phyloP scores from a whole-genome alignment of 1,140 invertebrate species.

The Rhyacophila brunnea region DNA sequence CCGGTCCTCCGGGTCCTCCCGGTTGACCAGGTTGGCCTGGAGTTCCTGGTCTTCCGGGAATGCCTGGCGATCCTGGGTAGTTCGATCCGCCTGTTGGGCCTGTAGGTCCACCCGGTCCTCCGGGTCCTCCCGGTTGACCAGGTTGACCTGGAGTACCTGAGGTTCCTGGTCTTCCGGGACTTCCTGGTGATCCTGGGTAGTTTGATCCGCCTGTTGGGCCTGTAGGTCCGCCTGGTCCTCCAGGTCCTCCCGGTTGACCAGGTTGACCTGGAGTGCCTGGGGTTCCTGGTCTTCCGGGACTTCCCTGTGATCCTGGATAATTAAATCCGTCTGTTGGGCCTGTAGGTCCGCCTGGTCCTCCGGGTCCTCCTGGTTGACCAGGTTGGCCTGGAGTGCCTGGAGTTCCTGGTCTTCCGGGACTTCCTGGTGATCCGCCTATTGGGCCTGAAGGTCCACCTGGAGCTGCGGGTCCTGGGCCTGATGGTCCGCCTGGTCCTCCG shows the following conservation, averaged over 20 bases:
- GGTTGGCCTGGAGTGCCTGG: conserved; percentile 37
- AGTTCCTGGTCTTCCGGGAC: conserved; percentile 29
- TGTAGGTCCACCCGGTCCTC: conserved; percentile 30
- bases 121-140: too few species aligned
- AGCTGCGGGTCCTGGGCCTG: too few species aligned
- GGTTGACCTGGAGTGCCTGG: too few species aligned
- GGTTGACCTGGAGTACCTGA: conserved; percentile 37
- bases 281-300: conserved; percentile 34
- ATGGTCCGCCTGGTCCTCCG: conserved; percentile 36
- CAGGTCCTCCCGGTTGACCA: conserved; percentile 36
- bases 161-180: conserved; percentile 36
- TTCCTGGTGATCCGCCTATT: too few species aligned
- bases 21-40: conserved; percentile 30
- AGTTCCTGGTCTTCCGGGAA: too few species aligned
- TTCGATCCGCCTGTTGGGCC: conserved; percentile 36
- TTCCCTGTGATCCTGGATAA: conserved; percentile 30
- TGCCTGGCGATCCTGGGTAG: conserved; percentile 37
- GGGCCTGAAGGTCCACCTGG: conserved; percentile 35
- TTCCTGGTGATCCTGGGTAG: conserved; percentile 35
- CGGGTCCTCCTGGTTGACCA: conserved; percentile 36
- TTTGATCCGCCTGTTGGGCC: too few species aligned
- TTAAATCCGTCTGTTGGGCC: too few species aligned
- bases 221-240: too few species aligned
- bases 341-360: too few species aligned
- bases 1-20: conserved; percentile 36